Evolutionary conservation across 2,888 invertebrate genomes (phyloP), one percentile per base, ranked within the genome.

Genomic region (Philereme transversata): DNA sequence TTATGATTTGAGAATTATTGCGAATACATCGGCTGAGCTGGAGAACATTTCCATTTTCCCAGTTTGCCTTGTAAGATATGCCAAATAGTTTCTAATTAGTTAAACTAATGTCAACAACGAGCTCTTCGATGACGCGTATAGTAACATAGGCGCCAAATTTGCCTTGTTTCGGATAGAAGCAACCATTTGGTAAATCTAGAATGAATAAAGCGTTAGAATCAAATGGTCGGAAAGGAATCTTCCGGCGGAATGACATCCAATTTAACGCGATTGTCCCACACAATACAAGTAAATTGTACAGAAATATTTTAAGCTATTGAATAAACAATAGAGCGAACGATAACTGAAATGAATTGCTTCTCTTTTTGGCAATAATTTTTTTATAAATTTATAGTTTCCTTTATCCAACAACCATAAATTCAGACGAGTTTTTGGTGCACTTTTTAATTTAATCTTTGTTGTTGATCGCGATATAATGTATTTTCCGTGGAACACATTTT

Each of bases 231-330:
- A 75, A 80, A 76, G 70, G 69, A 68, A 69, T 67, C 62, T 70
- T 65, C 60, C 62, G 61, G 67, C 72, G 73, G 71, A 74, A 73
- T 54, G 62, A 68, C 65, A 67, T 62, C 63, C 57, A 77, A 73
- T 70, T 70, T 62, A 64, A 67, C 64, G 59, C 74, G 74, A 85
- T 83, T 83, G 81, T 82, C 80, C 80, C 71, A 74, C 73, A 82
- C 82, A 82, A 82, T 83, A 76, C 78, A 75, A 77, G 73, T 77
- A 78, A 83, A 81, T 83, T 78, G 76, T 76, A 76, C 77, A 73
- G 68, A 68, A 71, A 68, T 63, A 64, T 68, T 79, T 82, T 80
- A 74, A 77, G 71, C 78, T 76, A 80, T 81, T 78, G 76, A 79
- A 83, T 79, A 75, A 74, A 76, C 71, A 77, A 76, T 75, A 72